Percentiles rank a stretch among this genome's conserved stretches.
Evolutionary conservation across 2,888 invertebrate species (phyloP).

Genomic region (Melanargia galathea): DNA sequence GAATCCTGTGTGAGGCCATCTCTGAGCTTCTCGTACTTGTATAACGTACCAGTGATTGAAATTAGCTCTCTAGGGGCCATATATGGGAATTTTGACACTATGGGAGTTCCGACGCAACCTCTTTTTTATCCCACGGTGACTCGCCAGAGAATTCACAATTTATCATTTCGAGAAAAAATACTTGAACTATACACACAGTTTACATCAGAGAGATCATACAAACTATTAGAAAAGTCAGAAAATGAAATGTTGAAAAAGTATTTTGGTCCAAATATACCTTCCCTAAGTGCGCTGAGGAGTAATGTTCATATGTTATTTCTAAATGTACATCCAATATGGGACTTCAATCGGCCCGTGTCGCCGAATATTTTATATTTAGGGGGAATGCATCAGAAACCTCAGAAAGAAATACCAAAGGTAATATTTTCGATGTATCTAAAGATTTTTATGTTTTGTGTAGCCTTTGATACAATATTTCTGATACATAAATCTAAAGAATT

Average conservation of each 20-base stretch:
- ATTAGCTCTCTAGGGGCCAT: conserved; percentile 52
- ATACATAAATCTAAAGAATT: too few species aligned
- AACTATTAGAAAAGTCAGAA: conserved; percentile 31
- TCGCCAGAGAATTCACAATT: conserved; percentile 43
- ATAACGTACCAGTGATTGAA: conserved; percentile 54
- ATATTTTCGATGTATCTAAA: too few species aligned
- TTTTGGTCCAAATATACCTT: conserved; percentile 47
- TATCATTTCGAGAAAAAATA: conserved; percentile 44
- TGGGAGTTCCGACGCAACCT: conserved; percentile 51
- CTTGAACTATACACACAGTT: conserved; percentile 31
- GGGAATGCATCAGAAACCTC: conserved; percentile 58
- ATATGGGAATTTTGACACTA: conserved; percentile 36
- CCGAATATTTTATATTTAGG: conserved; percentile 63
- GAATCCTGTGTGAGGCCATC: conserved; percentile 48
- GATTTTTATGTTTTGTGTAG: too few species aligned
- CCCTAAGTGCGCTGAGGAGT: conserved; percentile 44
- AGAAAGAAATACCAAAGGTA: conserved; percentile 59
- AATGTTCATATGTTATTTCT: conserved; percentile 63
- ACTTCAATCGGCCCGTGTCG: conserved; percentile 57
- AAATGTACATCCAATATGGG: conserved; percentile 62
- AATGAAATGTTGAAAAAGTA: conserved; percentile 40
- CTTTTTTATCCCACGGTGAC: conserved; percentile 43
- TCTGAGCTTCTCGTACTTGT: conserved; percentile 50
- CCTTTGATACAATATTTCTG: too few species aligned
- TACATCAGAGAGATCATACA: conserved; percentile 20